Conservation (phyloP, 2,888 invertebrate species). For the Caenorhabditis sp. region DNA sequence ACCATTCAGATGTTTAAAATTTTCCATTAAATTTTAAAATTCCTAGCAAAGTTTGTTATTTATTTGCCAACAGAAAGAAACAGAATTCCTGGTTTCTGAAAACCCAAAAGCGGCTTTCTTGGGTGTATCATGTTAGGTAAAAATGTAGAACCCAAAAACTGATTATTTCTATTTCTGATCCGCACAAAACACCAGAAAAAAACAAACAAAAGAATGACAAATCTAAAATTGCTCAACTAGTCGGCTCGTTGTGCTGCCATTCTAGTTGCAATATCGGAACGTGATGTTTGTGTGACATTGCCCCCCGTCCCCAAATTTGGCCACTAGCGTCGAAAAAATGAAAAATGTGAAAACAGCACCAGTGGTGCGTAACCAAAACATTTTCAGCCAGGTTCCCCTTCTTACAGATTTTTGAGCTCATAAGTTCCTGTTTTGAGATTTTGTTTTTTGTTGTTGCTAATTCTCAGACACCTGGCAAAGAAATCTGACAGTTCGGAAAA, state of each 20-base stretch:
- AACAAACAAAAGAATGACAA: conserved; percentile 2
- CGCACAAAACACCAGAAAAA: not conserved
- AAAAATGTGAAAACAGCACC: conserved; percentile 59
- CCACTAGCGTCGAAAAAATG: conserved; percentile 27
- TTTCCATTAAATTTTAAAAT: no score
- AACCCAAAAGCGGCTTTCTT: no score
- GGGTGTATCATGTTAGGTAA: no score
- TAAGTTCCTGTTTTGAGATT: not conserved
- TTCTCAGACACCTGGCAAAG: no score
- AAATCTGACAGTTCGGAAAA: no score
- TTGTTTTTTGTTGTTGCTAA: not conserved
- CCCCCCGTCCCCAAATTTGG: not conserved
- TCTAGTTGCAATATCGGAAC: conserved; percentile 40
- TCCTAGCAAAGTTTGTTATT: no score
- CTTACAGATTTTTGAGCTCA: conserved; percentile 5
- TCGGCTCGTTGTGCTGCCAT: conserved; percentile 28
- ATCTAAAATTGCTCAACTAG: conserved; percentile 10
- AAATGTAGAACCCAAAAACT: conserved; percentile 67
- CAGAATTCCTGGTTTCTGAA: no score
- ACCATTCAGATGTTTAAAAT: no score
- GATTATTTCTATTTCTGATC: no score
- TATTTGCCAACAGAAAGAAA: no score
- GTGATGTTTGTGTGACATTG: conserved; percentile 57
- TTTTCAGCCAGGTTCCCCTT: conserved; percentile 54
- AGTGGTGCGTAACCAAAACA: conserved; percentile 62